Base-by-base conservation (phyloP, 2,113 vertebrate genomes). In the Setophaga coronata region DNA sequence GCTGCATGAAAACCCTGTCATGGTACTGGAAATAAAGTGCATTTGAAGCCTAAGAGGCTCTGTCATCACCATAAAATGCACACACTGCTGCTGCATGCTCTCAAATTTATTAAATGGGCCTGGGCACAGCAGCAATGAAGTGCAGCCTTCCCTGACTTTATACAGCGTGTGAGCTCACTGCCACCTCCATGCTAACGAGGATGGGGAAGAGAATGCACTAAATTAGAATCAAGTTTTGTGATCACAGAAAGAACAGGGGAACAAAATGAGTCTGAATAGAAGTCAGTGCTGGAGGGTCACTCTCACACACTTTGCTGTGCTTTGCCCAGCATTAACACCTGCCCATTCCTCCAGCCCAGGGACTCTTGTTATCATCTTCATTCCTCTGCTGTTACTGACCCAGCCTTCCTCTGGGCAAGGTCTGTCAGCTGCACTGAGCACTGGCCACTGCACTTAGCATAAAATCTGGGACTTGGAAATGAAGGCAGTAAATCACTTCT, bases 341-440 rank as follows among this genome's bases (percentile, higher is more conserved):
- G 26, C 33, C 48, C 29, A 10, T 36, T 82, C 56, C 64, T 79
- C 48, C 43, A 54, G 82, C 66, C 13, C 33, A 53, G 42, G 3
- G 16, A 31, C 36, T 79, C 47, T 26, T 1, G 0, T 31, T 24
- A 20, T 3, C 50, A 16, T 5, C 31, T 14, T 51, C 14, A 7
- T 19, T 31, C 45, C 33, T 67, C 34, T n/a, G 48, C 14, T 34
- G 8, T 14, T 29, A 58, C 6, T 42, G 15, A 87, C 51, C 20
- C 17, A 42, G 34, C 28, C 45, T 31, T 54, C 42, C 38, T 38
- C 56, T 65, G 18, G 53, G 45, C 11, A 72, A 69, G n/a, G 12
- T 28, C 71, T 33, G 8, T 34, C 73, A 90, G 50, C 57, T 70
- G 61, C 87, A 67, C 4, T 14, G 29, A 82, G 42, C 42, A 25